Evolutionary conservation across 2,113 vertebrate species (phyloP).

Genomic region (Amblyornis subalaris): DNA sequence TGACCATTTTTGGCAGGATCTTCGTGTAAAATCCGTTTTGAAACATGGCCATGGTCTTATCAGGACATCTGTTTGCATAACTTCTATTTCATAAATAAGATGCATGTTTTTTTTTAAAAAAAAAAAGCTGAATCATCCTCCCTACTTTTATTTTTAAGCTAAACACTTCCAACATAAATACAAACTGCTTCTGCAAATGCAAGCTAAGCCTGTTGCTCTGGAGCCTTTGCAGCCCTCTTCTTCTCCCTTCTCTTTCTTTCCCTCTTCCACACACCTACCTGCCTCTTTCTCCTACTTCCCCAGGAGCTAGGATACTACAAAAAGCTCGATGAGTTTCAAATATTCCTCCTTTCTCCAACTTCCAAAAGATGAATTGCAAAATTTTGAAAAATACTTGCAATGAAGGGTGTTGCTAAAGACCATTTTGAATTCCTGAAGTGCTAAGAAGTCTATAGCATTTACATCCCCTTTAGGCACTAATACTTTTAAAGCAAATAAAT

Average conservation of each 20-base stretch:
- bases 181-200: slow-evolving; percentile 7
- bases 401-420: not conserved
- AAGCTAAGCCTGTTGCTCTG: slow-evolving; percentile 46
- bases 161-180: not conserved
- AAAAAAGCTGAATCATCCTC: slow-evolving; percentile 2
- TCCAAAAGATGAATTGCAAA: not conserved
- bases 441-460: not conserved
- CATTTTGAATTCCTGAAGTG: not conserved
- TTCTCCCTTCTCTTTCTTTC: not conserved
- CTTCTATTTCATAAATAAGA: not conserved
- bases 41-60: not conserved
- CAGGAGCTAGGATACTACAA: not conserved
- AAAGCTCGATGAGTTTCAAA: not conserved
- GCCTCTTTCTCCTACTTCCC: not conserved
- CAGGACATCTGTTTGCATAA: not conserved
- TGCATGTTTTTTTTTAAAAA: not conserved
- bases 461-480: not conserved
- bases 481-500: not conserved
- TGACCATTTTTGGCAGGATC: not conserved
- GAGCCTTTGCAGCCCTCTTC: not conserved
- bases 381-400: not conserved
- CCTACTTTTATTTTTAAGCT: slow-evolving; percentile 17
- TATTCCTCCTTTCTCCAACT: not conserved
- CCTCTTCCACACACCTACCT: not conserved
- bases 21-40: slow-evolving; percentile 31